Conservation (phyloP, 2,113 vertebrate genomes). For the Colinus virginianus region DNA sequence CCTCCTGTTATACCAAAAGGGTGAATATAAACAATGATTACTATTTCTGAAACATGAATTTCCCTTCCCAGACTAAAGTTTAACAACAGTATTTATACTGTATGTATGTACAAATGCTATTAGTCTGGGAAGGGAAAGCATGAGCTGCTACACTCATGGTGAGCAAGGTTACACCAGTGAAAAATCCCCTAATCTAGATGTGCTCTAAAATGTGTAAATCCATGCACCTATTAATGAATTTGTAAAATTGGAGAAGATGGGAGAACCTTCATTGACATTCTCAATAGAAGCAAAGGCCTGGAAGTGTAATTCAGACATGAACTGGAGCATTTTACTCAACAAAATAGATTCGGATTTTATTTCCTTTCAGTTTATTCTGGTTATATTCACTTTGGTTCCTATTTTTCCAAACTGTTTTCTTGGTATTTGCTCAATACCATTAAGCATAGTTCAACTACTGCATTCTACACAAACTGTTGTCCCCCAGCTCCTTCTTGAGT, state of each 20-base stretch:
- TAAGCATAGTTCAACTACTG: background rate
- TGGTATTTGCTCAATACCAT: background rate
- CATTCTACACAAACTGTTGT: background rate
- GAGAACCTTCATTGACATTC: background rate
- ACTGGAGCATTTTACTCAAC: background rate
- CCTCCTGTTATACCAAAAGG: background rate
- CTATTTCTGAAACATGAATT: background rate
- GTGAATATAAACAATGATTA: background rate
- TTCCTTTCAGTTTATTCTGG: background rate
- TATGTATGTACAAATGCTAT: background rate
- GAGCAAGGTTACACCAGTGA: background rate
- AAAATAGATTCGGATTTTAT: background rate
- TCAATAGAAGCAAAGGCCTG: background rate
- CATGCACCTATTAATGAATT: background rate
- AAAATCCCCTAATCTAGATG: background rate
- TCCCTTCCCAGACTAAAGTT: background rate
- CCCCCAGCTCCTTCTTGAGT: background rate
- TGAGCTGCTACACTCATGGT: background rate
- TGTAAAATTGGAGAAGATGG: background rate
- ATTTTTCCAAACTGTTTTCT: background rate
- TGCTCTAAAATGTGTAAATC: background rate
- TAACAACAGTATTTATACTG: background rate
- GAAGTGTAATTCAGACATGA: conserved; percentile 5
- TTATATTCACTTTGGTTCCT: background rate
- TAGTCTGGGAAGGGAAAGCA: background rate